phyloP scores from a whole-genome alignment of 2,797 vertebrate species.

The Craterocephalus amniculus region DNA sequence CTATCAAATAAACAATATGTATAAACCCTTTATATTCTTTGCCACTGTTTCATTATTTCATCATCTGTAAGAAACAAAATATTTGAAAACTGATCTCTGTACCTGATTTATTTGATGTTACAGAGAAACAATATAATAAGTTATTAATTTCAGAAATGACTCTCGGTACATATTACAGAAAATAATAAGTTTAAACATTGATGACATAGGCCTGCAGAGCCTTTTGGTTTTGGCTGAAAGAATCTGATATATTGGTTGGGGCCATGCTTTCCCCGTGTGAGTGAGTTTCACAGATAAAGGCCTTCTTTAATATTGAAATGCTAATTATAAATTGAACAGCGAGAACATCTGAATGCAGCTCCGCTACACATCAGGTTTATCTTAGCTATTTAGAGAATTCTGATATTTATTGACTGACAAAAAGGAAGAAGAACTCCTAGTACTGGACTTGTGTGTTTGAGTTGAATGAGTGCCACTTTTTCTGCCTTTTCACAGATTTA shows the following conservation, averaged over 20 bases:
- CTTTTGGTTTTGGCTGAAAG: not conserved
- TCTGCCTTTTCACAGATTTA: constrained; percentile 27
- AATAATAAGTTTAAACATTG: not conserved
- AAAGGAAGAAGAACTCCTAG: constrained; percentile 24
- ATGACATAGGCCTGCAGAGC: not conserved
- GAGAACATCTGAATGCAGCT: constrained; percentile 7
- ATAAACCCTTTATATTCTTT: not conserved
- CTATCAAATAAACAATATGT: not conserved
- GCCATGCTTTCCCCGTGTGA: constrained; percentile 22
- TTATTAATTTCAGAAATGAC: no score
- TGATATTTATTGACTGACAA: constrained; percentile 24
- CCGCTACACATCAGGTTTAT: not conserved
- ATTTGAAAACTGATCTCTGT: not conserved
- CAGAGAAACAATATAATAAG: no score
- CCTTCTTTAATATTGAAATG: constrained; percentile 12
- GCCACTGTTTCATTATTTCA: not conserved
- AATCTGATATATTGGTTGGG: not conserved
- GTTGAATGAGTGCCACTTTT: constrained; percentile 5
- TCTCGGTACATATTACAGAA: no score
- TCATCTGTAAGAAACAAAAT: not conserved
- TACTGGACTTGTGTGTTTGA: constrained; percentile 17
- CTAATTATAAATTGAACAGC: constrained; percentile 9
- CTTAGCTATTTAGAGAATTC: constrained; percentile 15
- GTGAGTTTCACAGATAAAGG: constrained; percentile 9
- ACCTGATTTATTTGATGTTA: not conserved